phyloP scores from a whole-genome alignment of 2,888 invertebrate species.

The Acrobasis consociella region DNA sequence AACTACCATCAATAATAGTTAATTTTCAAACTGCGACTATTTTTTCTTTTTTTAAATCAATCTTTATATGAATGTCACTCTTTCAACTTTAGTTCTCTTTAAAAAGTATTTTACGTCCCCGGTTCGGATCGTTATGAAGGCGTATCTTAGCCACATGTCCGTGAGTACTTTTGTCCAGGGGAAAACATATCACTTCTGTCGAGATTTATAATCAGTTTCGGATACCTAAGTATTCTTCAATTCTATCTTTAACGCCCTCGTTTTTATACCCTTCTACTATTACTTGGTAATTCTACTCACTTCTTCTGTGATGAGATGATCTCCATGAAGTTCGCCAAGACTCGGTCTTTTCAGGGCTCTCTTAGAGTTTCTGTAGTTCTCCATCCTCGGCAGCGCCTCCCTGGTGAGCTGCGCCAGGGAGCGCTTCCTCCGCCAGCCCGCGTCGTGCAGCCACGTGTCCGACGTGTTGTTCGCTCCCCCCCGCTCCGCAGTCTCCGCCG shows the following conservation, averaged over 20 bases:
- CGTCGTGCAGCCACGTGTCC: slow-evolving; percentile 75
- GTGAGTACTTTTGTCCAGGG: no score
- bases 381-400: slow-evolving; percentile 91
- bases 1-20: background rate
- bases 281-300: slow-evolving; percentile 39
- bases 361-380: slow-evolving; percentile 91
- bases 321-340: slow-evolving; percentile 91
- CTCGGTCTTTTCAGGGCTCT: slow-evolving; percentile 91
- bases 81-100: no score
- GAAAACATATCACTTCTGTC: no score
- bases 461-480: slow-evolving; percentile 47
- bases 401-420: slow-evolving; percentile 87
- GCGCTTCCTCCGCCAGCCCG: slow-evolving; percentile 77
- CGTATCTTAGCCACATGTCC: no score
- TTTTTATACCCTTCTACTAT: background rate
- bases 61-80: no score
- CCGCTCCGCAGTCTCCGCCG: slow-evolving; percentile 60
- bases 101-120: no score
- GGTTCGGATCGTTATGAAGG: no score
- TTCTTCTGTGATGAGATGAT: slow-evolving; percentile 74
- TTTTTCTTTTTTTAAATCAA: no score
- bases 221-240: no score
- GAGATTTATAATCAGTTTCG: no score
- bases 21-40: no score
- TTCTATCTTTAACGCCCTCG: no score